Conservation (phyloP, 2,888 invertebrate species). For the Parnassius smintheus region DNA sequence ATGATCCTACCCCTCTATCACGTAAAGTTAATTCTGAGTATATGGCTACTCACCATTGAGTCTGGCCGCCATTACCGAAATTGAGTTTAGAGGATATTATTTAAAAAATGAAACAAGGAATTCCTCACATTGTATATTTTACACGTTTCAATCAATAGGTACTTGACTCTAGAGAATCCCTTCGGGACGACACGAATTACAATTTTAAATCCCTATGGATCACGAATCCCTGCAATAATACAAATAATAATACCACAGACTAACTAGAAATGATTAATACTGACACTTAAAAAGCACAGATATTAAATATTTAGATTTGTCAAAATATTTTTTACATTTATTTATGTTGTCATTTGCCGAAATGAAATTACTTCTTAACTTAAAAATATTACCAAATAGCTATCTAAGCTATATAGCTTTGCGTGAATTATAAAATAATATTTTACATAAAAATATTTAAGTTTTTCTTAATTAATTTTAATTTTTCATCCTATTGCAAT, state of each 20-base stretch:
- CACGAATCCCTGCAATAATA: conserved; percentile 10
- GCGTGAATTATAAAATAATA: not conserved
- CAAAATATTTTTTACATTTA: conserved; percentile 1
- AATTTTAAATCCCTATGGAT: conserved; percentile 19
- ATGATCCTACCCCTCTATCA: too few relatives aligned
- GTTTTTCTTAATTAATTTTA: not conserved
- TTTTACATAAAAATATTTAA: not conserved
- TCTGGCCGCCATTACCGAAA: too few relatives aligned
- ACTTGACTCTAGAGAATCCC: conserved; percentile 10
- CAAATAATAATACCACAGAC: conserved; percentile 4
- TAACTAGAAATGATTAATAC: not conserved
- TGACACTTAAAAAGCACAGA: conserved; percentile 14
- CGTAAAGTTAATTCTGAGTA: too few relatives aligned
- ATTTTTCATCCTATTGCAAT: not conserved
- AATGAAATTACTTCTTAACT: not conserved
- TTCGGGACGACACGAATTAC: conserved; percentile 14
- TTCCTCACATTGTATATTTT: conserved; percentile 20
- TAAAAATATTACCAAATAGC: not conserved
- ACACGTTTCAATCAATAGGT: conserved; percentile 2
- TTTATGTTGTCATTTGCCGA: not conserved
- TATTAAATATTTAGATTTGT: conserved; percentile 1
- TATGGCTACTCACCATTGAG: too few relatives aligned
- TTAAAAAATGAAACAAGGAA: conserved; percentile 2
- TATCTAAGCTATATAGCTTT: too few relatives aligned
- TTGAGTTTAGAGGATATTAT: too few relatives aligned